Base-by-base conservation (phyloP, 2,888 invertebrate species). In the Campopleginae sp. region DNA sequence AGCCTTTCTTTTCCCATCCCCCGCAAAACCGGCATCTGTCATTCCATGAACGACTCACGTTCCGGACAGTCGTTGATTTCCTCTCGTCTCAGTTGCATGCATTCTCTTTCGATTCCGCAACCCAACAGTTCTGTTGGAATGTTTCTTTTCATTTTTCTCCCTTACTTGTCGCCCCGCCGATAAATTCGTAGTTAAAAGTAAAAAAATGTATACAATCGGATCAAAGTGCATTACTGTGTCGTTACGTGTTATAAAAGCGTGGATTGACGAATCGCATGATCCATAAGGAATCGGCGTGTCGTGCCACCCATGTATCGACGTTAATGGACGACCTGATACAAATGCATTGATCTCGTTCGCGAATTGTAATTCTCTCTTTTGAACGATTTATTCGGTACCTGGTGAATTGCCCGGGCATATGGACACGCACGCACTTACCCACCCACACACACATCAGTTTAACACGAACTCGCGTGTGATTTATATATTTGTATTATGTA, bases 31-130 rank as follows among this genome's bases (percentile, higher is more conserved):
- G 84, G 84, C 87, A 89, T 89, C 89, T 90, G 89, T 91, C 91
- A 91, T 88, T 91, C 90, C 88, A 81, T 82, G 87, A 87, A 88
- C 88, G 85, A 82, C 88, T 89, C 85, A 89, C 88, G 88, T 70
- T 85, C 86, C 85, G 90, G 51, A 51, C 77, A 78, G 86, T 86
- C 78, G 86, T 82, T 82, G 87, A 86, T 87, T 88, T 87, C 86
- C 80, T 72, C 58, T 63, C 48, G 44, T 42, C 58, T 31, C 4
- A 42, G 12, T 19, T 27, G 19, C 42, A 46, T 31, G n/a, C n/a
- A 19, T 27, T 61, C 5, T 61, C 33, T 23, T 33, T 65, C 46
- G 17, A n/a, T 38, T n/a, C 33, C 19, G 23, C 38, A 44, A 46
- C 44, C 44, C 46, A 44, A n/a, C 46, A 17, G 8, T 68, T 68